These are phyloP conservation scores for Heterohyrax brucei DNA, from an alignment of 2,797 vertebrate genomes.

Conservation along the genomic window DNA sequence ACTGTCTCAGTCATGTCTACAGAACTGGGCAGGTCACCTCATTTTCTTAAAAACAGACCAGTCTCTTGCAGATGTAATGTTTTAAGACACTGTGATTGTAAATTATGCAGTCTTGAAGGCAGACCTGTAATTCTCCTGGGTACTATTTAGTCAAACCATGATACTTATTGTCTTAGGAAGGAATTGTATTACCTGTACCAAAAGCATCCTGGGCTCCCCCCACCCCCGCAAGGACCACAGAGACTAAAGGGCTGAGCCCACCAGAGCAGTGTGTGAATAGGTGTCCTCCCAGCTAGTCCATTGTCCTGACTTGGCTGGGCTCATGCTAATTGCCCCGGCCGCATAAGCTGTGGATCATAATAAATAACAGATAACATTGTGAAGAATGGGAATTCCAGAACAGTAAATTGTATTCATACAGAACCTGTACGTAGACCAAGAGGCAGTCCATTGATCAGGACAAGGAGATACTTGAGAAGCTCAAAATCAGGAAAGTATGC, in stretches of 20 bases:
- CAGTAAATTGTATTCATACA: no score
- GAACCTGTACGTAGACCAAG: no score
- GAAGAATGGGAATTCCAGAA: no score
- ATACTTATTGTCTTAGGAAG: background rate
- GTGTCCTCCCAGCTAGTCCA: background rate
- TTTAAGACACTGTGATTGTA: background rate
- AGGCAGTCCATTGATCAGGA: no score
- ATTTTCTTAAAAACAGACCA: background rate
- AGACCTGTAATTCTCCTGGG: background rate
- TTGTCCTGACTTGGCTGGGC: no score
- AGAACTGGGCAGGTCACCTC: background rate
- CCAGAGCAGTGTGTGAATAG: background rate
- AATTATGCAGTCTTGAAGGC: slow-evolving; percentile 18
- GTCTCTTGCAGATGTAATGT: slow-evolving; percentile 2
- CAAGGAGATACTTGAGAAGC: no score
- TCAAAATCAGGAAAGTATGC: no score
- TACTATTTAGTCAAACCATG: background rate
- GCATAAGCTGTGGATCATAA: no score
- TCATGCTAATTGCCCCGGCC: no score
- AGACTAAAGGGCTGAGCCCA: background rate
- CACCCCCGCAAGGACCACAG: background rate
- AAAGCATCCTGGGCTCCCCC: background rate
- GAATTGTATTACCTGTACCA: background rate
- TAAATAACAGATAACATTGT: no score
- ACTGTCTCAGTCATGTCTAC: background rate